These are phyloP conservation scores for Apus apus DNA, from an alignment of 2,113 vertebrate genomes.

Conservation along the genomic window DNA sequence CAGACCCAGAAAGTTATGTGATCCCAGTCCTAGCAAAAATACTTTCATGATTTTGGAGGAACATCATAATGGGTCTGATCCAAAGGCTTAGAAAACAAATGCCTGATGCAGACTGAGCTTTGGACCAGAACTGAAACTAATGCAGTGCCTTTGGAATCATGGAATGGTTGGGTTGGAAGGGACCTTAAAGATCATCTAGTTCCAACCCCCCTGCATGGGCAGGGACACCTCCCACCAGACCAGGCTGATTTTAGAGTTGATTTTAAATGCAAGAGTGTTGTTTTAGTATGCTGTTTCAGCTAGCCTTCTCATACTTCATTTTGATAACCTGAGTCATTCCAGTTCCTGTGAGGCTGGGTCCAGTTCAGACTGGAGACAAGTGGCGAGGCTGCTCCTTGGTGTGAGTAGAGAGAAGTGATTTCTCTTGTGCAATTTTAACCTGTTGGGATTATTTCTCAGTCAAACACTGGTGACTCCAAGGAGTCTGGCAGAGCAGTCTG, in stretches of 20 bases:
- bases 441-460: neutral
- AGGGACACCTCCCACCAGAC: no score
- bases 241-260: neutral
- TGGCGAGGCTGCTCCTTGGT: neutral
- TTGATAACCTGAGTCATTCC: neutral
- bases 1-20: neutral
- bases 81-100: neutral
- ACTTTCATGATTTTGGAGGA: neutral
- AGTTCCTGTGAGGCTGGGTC: neutral
- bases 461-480: neutral
- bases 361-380: neutral
- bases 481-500: neutral
- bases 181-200: no score
- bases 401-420: neutral
- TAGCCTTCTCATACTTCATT: neutral
- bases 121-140: neutral
- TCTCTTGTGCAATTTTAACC: neutral
- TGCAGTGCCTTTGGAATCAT: neutral
- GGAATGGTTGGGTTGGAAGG: no score
- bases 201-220: no score
- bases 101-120: neutral
- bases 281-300: neutral
- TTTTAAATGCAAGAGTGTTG: neutral
- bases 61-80: neutral
- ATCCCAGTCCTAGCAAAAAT: neutral